Percentiles rank a stretch among this genome's conserved stretches.
phyloP scores from a whole-genome alignment of 1,140 invertebrate species.

The Carcinoscorpius rotundicauda region DNA sequence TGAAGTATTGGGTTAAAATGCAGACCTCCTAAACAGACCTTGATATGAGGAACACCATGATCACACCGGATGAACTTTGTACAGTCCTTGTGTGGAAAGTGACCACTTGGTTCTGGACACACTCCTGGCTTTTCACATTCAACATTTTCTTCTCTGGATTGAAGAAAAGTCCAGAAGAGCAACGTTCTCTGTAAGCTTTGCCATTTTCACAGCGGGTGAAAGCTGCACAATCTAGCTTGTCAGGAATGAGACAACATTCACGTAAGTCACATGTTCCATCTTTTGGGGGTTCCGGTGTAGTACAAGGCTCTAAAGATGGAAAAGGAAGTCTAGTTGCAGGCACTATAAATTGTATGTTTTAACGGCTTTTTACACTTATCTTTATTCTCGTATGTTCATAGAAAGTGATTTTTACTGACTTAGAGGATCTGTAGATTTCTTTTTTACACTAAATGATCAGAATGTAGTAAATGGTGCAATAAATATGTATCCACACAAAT shows the following conservation, averaged over 20 bases:
- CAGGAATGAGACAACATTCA: constrained; percentile 6
- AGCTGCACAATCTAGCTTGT: constrained; percentile 1
- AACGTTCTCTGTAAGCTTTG: neutral
- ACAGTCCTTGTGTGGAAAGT: constrained; percentile 23
- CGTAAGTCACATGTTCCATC: constrained; percentile 6
- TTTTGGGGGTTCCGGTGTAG: neutral
- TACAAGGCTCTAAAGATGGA: too few relatives aligned
- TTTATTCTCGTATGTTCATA: neutral
- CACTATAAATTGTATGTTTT: too few relatives aligned
- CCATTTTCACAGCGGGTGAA: constrained; percentile 5
- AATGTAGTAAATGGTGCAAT: too few relatives aligned
- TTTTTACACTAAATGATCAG: too few relatives aligned
- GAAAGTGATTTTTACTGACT: too few relatives aligned
- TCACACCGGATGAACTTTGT: constrained; percentile 29
- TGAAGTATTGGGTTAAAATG: constrained; percentile 23
- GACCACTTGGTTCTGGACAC: constrained; percentile 3
- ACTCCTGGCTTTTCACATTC: neutral
- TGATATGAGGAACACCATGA: constrained; percentile 26
- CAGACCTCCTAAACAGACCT: constrained; percentile 23
- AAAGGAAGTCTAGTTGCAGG: too few relatives aligned
- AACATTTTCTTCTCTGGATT: constrained; percentile 7
- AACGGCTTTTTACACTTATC: too few relatives aligned
- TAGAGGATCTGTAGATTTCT: too few relatives aligned
- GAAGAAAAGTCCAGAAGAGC: constrained; percentile 6
- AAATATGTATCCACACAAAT: too few relatives aligned